A percentile compares a stretch with the other conserved stretches of the same genome.
Conservation (phyloP, 1,140 invertebrate genomes). For the Drosophila novamexicana region DNA sequence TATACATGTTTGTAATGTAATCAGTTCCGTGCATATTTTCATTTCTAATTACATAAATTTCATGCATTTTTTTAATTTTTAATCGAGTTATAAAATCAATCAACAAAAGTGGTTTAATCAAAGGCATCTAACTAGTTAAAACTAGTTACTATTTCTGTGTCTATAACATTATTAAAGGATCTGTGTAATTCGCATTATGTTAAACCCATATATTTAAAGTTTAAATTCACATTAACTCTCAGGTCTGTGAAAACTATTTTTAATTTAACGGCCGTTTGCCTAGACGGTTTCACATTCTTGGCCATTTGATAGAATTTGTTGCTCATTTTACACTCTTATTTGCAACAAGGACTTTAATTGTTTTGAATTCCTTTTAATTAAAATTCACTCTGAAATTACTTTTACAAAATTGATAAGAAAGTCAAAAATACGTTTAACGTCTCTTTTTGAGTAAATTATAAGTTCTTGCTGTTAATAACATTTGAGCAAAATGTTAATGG, state of each 20-base stretch:
- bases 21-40: not conserved
- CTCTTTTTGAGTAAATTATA: not conserved
- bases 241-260: not conserved
- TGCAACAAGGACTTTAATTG: not conserved
- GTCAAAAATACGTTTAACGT: not conserved
- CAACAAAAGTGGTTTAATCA: too few relatives aligned
- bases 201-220: too few relatives aligned
- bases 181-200: not conserved
- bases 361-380: not conserved
- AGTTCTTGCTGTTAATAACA: conserved; percentile 11
- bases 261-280: not conserved
- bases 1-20: not conserved
- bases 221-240: not conserved
- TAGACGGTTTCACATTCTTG: not conserved
- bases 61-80: not conserved
- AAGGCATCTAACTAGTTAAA: not conserved
- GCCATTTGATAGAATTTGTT: too few relatives aligned
- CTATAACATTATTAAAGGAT: not conserved
- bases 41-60: not conserved
- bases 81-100: too few relatives aligned
- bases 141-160: not conserved
- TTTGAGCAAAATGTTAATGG: not conserved
- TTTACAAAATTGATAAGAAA: too few relatives aligned
- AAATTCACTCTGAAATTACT: too few relatives aligned
- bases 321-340: too few relatives aligned